These are phyloP conservation scores for Odontophorus gujanensis DNA, from an alignment of 2,113 vertebrate genomes.

Conservation along the genomic window DNA sequence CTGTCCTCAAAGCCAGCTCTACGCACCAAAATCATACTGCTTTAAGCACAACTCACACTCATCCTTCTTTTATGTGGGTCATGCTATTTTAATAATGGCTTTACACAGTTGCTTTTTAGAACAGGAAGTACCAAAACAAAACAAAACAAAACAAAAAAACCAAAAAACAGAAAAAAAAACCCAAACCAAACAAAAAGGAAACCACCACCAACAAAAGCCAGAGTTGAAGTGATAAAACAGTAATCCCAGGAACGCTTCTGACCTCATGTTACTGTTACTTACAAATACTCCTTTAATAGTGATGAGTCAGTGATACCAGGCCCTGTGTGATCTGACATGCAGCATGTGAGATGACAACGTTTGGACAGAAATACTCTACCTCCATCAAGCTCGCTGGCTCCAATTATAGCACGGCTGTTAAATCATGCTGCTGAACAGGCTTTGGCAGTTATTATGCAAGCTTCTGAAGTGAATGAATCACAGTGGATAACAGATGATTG, in stretches of 20 bases:
- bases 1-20: not conserved
- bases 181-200: too few relatives aligned
- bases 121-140: slow-evolving; percentile 18
- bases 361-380: slow-evolving; percentile 47
- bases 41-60: not conserved
- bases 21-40: not conserved
- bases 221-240: not conserved
- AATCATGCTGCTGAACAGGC: not conserved
- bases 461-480: slow-evolving; percentile 49
- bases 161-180: not conserved
- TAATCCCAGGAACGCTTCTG: slow-evolving; percentile 40
- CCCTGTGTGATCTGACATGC: not conserved
- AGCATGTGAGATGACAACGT: slow-evolving; percentile 15
- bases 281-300: slow-evolving; percentile 39
- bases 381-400: not conserved
- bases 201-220: too few relatives aligned
- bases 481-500: not conserved
- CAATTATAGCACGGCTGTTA: not conserved
- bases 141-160: too few relatives aligned
- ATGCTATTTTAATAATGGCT: not conserved
- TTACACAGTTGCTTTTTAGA: not conserved
- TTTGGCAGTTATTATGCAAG: not conserved
- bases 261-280: not conserved
- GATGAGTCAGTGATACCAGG: slow-evolving; percentile 42
- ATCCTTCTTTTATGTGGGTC: not conserved